Evolutionary conservation across 92 coral and sea anemone genomes (phyloP).

Genomic region (Umimayanthus kanabou): DNA sequence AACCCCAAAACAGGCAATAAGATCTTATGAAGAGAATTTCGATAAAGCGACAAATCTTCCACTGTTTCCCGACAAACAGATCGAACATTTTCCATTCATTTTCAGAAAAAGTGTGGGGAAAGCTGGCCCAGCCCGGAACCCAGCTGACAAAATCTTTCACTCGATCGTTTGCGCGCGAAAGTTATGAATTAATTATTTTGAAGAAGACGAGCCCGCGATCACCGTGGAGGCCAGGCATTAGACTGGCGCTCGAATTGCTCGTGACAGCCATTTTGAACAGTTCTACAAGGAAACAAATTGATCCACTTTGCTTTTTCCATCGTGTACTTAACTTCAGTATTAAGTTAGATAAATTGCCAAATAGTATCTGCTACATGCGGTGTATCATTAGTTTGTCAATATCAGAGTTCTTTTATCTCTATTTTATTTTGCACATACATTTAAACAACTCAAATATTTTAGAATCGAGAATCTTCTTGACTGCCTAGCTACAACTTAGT

Average conservation of each 20-base stretch:
- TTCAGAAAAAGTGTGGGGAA: background rate
- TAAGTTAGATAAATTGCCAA: too few species aligned
- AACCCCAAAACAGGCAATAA: background rate
- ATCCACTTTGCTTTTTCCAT: too few species aligned
- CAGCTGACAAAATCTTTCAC: background rate
- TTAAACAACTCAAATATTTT: too few species aligned
- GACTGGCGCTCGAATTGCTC: constrained; percentile 23
- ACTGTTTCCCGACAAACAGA: constrained; percentile 5
- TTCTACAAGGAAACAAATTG: too few species aligned
- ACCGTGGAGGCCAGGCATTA: background rate
- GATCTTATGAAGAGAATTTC: background rate
- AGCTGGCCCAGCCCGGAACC: background rate
- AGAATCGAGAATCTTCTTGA: too few species aligned
- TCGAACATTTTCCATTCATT: constrained; percentile 8
- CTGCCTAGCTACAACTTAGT: too few species aligned
- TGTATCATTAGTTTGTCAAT: too few species aligned
- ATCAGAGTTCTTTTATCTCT: too few species aligned
- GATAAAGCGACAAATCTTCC: background rate
- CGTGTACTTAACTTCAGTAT: too few species aligned
- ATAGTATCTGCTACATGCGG: too few species aligned
- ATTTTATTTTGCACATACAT: too few species aligned
- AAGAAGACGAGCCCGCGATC: constrained; percentile 14
- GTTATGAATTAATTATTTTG: constrained; percentile 9
- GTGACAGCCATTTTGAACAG: too few species aligned
- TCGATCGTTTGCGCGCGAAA: constrained; percentile 7